These are phyloP conservation scores for Euschistus heros DNA, from an alignment of 1,140 invertebrate species.

Conservation along the genomic window DNA sequence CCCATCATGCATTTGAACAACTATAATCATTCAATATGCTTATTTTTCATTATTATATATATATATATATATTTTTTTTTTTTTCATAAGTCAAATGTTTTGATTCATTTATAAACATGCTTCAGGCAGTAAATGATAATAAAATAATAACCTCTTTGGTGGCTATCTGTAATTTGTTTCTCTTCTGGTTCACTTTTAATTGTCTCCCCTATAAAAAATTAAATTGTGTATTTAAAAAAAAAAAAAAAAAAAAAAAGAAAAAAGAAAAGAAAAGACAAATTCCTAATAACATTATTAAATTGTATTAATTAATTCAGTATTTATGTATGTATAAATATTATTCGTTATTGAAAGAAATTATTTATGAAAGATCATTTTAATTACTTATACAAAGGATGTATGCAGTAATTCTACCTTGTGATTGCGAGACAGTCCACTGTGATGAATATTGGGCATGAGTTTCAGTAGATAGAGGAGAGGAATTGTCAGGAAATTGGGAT, in stretches of 20 bases:
- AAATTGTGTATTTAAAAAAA: background rate
- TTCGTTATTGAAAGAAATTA: background rate
- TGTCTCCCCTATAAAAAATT: slow-evolving; percentile 21
- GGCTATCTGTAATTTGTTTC: slow-evolving; percentile 17
- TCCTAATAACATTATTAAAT: too few relatives aligned
- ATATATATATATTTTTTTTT: too few relatives aligned
- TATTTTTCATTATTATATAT: too few relatives aligned
- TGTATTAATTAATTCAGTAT: too few relatives aligned
- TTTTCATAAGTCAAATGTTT: too few relatives aligned
- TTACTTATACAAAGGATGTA: background rate
- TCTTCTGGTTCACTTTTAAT: slow-evolving; percentile 16
- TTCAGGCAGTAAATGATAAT: background rate
- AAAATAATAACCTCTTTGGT: slow-evolving; percentile 21
- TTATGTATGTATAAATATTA: background rate
- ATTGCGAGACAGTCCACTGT: slow-evolving; percentile 2
- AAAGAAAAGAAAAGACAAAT: too few relatives aligned
- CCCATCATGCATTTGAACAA: too few relatives aligned
- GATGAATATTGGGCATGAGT: background rate
- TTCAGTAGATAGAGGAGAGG: slow-evolving; percentile 11
- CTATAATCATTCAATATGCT: too few relatives aligned
- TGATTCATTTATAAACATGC: too few relatives aligned
- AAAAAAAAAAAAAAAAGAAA: too few relatives aligned
- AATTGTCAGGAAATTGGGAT: background rate
- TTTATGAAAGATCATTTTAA: background rate
- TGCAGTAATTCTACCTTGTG: slow-evolving; percentile 1